Percentiles rank a stretch among this genome's conserved stretches.
These are phyloP conservation scores for Eclectus roratus DNA, from an alignment of 2,113 vertebrate species.

Conservation along the genomic window DNA sequence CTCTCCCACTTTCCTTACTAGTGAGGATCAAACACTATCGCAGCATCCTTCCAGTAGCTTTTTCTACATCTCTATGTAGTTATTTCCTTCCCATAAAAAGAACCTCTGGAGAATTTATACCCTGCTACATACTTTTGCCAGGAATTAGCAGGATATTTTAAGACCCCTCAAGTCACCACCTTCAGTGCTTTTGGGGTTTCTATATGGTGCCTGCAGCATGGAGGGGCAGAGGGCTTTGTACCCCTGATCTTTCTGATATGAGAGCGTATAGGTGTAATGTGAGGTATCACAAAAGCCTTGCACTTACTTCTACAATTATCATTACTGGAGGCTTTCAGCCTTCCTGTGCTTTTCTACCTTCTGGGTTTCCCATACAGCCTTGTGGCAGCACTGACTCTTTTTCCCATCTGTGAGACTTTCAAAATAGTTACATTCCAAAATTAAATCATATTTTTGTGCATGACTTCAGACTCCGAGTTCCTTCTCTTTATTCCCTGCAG, in stretches of 20 bases:
- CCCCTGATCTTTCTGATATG: background rate
- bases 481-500: background rate
- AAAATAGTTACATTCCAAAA: background rate
- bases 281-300: background rate
- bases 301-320: background rate
- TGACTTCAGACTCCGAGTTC: background rate
- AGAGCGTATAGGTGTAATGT: background rate
- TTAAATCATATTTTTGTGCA: background rate
- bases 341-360: background rate
- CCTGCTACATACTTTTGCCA: background rate
- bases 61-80: background rate
- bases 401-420: background rate
- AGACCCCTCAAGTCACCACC: background rate
- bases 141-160: background rate
- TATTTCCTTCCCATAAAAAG: background rate
- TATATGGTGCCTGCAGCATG: accelerated
- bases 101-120: background rate
- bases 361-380: background rate
- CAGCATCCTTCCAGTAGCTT: background rate
- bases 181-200: background rate
- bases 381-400: background rate
- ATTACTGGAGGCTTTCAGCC: background rate
- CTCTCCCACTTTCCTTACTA: background rate
- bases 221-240: background rate
- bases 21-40: background rate